These are phyloP conservation scores for Penaeus indicus DNA, from an alignment of 1,140 invertebrate genomes.

Conservation along the genomic window DNA sequence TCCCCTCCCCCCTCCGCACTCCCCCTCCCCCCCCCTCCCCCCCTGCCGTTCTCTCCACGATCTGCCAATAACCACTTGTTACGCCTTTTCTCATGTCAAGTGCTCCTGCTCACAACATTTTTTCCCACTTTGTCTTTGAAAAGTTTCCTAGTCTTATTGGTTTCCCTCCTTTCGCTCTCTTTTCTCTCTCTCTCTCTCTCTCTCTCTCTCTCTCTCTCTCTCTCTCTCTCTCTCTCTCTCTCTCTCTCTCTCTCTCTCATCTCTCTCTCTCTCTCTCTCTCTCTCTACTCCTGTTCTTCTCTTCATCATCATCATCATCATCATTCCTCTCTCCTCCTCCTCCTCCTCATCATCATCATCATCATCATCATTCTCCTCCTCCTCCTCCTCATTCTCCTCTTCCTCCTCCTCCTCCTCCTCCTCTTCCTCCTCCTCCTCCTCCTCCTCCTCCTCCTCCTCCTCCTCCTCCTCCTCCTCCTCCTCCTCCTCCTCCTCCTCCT, in stretches of 20 bases:
- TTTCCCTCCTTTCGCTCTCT: too few species aligned
- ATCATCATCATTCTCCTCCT: neutral
- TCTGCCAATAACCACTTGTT: too few species aligned
- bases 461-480: too few species aligned
- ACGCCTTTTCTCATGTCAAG: too few species aligned
- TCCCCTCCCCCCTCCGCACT: too few species aligned
- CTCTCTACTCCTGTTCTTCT: neutral
- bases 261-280: neutral
- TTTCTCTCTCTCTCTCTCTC: too few species aligned
- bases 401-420: neutral
- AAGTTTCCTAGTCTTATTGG: too few species aligned
- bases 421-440: neutral
- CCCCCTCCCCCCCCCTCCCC: too few species aligned
- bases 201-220: neutral
- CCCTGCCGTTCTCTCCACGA: too few species aligned
- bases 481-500: neutral
- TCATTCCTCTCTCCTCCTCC: neutral
- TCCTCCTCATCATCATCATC: neutral
- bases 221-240: neutral
- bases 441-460: neutral
- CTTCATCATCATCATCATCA: neutral
- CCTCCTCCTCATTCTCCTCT: too few species aligned
- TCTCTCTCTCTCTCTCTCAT: neutral
- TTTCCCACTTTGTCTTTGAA: too few species aligned
- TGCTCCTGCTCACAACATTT: too few species aligned